Evolutionary conservation across 2,888 invertebrate genomes (phyloP).

Genomic region (Harpalus rubripes): DNA sequence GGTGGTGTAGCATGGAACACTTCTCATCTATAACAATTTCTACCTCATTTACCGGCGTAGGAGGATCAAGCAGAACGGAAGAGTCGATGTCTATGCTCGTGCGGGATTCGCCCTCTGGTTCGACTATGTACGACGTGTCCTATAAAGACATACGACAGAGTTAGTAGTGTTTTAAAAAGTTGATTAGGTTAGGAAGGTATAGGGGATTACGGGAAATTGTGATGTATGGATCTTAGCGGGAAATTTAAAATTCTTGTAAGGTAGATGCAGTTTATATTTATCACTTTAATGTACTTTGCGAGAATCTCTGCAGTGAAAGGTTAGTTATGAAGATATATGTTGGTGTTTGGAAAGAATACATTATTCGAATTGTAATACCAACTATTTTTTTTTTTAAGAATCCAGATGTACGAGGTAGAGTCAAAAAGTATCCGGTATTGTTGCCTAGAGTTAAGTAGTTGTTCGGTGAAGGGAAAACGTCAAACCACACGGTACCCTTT

Average conservation of each 20-base stretch:
- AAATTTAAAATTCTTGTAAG: conserved; percentile 9
- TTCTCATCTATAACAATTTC: conserved; percentile 83
- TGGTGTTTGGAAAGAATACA: not conserved
- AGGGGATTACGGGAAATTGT: conserved; percentile 49
- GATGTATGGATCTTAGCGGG: conserved; percentile 15
- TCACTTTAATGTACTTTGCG: not conserved
- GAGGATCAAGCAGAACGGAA: conserved; percentile 78
- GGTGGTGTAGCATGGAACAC: conserved; percentile 74
- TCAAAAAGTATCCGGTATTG: no score
- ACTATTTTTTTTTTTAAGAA: not conserved
- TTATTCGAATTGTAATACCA: not conserved
- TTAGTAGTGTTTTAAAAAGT: conserved; percentile 2
- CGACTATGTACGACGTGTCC: conserved; percentile 76
- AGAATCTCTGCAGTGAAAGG: not conserved
- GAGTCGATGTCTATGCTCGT: conserved; percentile 80
- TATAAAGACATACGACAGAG: conserved; percentile 21
- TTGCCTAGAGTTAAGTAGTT: no score
- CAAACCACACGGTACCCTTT: no score
- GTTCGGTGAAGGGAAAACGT: no score
- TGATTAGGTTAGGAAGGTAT: not conserved
- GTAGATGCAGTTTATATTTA: not conserved
- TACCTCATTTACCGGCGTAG: conserved; percentile 81
- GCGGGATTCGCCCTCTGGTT: conserved; percentile 84
- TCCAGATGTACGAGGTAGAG: no score
- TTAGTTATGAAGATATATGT: not conserved